These are phyloP conservation scores for Leptinotarsa texana DNA, from an alignment of 1,140 invertebrate species.

Conservation along the genomic window DNA sequence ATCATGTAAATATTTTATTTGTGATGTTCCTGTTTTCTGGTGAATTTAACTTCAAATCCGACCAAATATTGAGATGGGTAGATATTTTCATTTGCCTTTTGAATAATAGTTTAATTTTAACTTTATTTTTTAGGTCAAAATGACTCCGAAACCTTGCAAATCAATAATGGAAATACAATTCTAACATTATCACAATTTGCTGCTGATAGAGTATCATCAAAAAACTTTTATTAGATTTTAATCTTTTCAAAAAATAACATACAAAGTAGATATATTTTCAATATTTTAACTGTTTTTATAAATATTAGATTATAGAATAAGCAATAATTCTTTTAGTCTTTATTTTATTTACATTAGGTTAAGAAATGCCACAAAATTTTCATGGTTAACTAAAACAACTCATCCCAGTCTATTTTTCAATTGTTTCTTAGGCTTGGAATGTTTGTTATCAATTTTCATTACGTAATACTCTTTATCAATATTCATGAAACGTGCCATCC, in stretches of 20 bases:
- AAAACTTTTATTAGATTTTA: conserved; percentile 31
- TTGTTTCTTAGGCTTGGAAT: conserved; percentile 14
- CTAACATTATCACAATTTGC: conserved; percentile 36
- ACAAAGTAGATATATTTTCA: neutral
- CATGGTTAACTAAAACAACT: neutral
- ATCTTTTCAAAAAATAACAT: neutral
- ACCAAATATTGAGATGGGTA: neutral
- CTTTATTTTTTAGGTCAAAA: conserved; percentile 24
- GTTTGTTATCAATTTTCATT: conserved; percentile 44
- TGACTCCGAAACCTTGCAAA: conserved; percentile 15
- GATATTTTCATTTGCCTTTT: neutral
- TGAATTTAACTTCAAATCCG: no score
- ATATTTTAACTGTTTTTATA: neutral
- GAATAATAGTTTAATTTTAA: neutral
- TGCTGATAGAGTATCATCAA: conserved; percentile 37
- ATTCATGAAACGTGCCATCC: conserved; percentile 58
- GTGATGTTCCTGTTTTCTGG: neutral
- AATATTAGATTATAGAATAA: no score
- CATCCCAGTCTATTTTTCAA: conserved; percentile 18
- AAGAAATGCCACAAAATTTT: neutral
- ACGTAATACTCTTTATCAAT: conserved; percentile 54
- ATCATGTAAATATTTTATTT: neutral
- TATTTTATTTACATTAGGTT: no score
- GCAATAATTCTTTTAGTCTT: no score
- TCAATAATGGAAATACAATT: conserved; percentile 25